Evolutionary conservation across 2,888 invertebrate genomes (phyloP), one percentile per base, ranked within the genome.

Genomic region (Pandemis corylana): DNA sequence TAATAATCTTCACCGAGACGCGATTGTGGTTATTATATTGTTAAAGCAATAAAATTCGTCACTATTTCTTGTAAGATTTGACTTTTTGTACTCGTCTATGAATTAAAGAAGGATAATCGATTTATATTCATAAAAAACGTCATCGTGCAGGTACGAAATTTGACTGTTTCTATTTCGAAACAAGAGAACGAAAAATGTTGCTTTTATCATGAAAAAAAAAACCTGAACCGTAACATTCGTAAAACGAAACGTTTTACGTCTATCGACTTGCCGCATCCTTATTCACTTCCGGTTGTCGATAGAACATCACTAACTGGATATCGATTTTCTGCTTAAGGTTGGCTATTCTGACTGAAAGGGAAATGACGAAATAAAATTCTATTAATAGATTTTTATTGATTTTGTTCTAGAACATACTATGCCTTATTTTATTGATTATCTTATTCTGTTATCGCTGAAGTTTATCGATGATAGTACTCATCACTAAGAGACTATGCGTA

Each of bases 241-340:
- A 53, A 12, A 78, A 77, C 76, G 77, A 73, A 78, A 77, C 78
- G 78, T 63, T 63, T 10, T 12, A 61, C 76, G 77, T 73, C 75
- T 71, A 63, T 69, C 44, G 72, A 71, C 63, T 66, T 62, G n/a
- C 9, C n/a, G 15, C 80, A 80, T 61, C 82, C 75, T 80, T 82
- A 80, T 7, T 15, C 4, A 76, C 73, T 78, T 83, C 81, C 80
- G 79, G 72, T 69, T 49, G 77, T 80, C 78, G 76, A 79, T 76
- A 71, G 9, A 28, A 78, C 82, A 79, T 65, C 82, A 76, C 82
- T 83, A 82, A 63, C 51, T 76, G 76, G 79, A 77, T 61, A 75
- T 77, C 72, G 68, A 66, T 78, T 75, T 56, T 28, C 59, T 73
- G 69, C 42, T 61, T 51, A 13, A 78, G 7, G 81, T 81, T 82